Evolutionary conservation across 2,888 invertebrate genomes (phyloP), one percentile per base, ranked within the genome.

Genomic region (Caenorhabditis virilis): DNA sequence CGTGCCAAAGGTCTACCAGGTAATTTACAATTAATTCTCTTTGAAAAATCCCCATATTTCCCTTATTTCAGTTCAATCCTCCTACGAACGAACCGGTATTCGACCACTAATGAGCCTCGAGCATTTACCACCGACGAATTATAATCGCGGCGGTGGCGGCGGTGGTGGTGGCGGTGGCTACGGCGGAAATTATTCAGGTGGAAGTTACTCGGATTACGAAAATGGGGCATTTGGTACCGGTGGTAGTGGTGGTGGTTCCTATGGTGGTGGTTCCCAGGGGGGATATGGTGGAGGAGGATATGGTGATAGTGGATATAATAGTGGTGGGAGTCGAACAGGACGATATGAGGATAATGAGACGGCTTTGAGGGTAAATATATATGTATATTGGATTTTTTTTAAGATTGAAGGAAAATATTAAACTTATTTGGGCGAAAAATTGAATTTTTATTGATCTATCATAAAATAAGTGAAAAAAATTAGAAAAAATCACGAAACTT

Each of bases 1-100:
- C 48, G 69, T 15, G 68, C 48, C 3, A 64, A 64, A 45, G 64
- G 59, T 25, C 38, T 55, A 15, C 45, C 48, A 39, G 36, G 57
- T 57, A 27, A 52, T 39, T 46, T 39, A 15, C 36, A 7, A 7
- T 5, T 15, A 15, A 11, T n/a, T 38, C 6, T n/a, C 6, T 36
- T 43, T 35, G 15, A 41, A 33, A 51, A 51, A 2, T 41, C 3
- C 13, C 5, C 15, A 27, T 5, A 33, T 27, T 4, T 25, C 20
- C 22, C 7, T 26, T 38, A 45, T 46, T 46, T 26, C n/a, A 39
- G 38, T 33, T 16, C 43, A 50, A n/a, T 26, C 27, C 0, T 18
- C 49, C 2, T 54, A 53, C 46, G 61, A 52, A 43, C 27, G 61
- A 30, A 48, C 54, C 15, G 46, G 55, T 48, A 58, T 54, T 33